These are phyloP conservation scores for Pseudeuparius sepicola DNA, from an alignment of 2,888 invertebrate species.

Conservation along the genomic window DNA sequence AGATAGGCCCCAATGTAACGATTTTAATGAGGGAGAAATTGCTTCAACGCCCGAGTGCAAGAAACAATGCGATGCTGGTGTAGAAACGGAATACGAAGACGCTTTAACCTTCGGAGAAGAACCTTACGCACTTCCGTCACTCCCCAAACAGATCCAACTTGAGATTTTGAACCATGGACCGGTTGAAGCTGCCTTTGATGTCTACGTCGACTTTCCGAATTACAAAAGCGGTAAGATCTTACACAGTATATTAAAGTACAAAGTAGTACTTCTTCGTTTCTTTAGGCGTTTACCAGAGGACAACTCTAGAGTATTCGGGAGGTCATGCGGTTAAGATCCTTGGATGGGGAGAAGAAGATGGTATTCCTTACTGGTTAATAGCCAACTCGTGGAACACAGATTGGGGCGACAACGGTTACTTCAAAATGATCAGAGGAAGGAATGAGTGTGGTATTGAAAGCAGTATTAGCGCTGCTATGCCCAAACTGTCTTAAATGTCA, in stretches of 20 bases:
- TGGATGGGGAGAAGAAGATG: constrained; percentile 76
- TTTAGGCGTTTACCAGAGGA: constrained; percentile 61
- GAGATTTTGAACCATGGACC: constrained; percentile 55
- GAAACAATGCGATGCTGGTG: not conserved
- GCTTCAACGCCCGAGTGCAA: not conserved
- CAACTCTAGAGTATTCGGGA: constrained; percentile 60
- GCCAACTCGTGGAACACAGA: constrained; percentile 91
- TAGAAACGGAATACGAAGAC: not conserved
- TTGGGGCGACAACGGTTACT: constrained; percentile 83
- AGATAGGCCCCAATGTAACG: constrained; percentile 4
- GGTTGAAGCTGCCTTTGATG: constrained; percentile 73
- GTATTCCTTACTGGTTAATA: constrained; percentile 75
- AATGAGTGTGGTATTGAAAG: constrained; percentile 71
- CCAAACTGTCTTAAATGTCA: no score
- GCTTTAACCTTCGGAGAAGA: not conserved
- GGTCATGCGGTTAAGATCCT: constrained; percentile 81
- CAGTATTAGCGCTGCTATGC: constrained; percentile 49
- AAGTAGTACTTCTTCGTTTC: constrained; percentile 5
- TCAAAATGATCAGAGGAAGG: constrained; percentile 74
- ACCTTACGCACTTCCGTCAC: not conserved
- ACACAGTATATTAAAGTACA: not conserved
- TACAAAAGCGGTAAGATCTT: constrained; percentile 66
- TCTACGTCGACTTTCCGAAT: constrained; percentile 66
- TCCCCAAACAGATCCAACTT: not conserved
- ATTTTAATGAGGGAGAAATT: not conserved